Conservation (phyloP, 1,140 invertebrate species). For the Octopus bimaculoides region DNA sequence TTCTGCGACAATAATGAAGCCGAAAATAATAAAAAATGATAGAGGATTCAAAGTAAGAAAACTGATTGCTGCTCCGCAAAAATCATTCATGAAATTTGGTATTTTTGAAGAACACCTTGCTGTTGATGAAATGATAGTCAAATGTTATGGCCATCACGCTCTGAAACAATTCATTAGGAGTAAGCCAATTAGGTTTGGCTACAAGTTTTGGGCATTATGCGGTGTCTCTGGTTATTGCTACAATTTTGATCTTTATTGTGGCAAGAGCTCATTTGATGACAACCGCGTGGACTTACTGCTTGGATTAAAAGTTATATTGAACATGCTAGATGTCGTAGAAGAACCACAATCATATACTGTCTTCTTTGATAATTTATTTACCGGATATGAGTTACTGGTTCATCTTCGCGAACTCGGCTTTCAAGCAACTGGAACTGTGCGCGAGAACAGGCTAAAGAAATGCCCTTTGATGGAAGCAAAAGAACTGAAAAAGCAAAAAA, state of each 20-base stretch:
- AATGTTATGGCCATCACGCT: not conserved
- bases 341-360: not conserved
- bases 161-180: not conserved
- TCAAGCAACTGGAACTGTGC: not conserved
- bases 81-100: not conserved
- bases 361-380: not conserved
- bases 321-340: constrained; percentile 6
- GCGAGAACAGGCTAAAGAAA: not conserved
- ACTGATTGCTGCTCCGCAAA: not conserved
- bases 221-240: not conserved
- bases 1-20: not conserved
- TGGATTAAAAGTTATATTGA: constrained; percentile 6
- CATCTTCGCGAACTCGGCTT: not conserved
- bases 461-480: not conserved
- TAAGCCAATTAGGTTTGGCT: not conserved
- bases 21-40: not conserved
- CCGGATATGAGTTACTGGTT: constrained; percentile 2
- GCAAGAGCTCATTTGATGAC: not conserved
- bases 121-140: not conserved
- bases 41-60: not conserved
- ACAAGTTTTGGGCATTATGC: not conserved
- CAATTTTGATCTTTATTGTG: not conserved
- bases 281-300: not conserved
- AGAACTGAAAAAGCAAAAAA: not conserved
- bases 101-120: not conserved